Evolutionary conservation across 2,888 invertebrate species (phyloP).

Genomic region (Stramonita haemastoma): DNA sequence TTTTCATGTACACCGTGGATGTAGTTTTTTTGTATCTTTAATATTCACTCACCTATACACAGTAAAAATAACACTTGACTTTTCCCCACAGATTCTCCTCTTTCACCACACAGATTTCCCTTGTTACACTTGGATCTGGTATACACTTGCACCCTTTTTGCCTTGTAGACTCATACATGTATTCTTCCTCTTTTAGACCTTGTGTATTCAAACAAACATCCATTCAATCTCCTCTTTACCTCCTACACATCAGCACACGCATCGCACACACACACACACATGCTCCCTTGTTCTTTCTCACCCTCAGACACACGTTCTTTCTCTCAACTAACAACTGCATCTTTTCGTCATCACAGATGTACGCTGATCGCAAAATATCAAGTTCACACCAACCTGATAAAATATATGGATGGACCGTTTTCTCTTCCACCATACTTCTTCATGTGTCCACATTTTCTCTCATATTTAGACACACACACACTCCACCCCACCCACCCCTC

Average conservation of each 20-base stretch:
- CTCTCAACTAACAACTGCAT: background rate
- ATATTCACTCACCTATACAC: background rate
- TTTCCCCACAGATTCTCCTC: background rate
- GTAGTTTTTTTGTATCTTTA: background rate
- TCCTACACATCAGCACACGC: background rate
- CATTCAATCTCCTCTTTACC: background rate
- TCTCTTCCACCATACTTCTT: background rate
- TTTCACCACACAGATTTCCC: background rate
- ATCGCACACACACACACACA: conserved; percentile 4
- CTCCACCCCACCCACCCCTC: background rate
- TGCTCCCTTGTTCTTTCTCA: background rate
- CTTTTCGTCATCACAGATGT: background rate
- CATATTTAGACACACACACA: background rate
- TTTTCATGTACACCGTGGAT: background rate
- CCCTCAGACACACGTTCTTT: background rate
- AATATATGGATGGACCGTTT: background rate
- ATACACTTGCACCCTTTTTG: background rate
- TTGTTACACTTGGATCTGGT: background rate
- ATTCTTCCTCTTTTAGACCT: background rate
- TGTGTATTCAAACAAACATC: background rate
- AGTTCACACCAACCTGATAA: background rate
- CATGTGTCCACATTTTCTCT: too few relatives aligned
- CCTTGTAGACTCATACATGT: background rate
- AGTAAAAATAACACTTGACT: background rate
- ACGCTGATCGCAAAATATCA: background rate